Conservation (phyloP, 2,888 invertebrate genomes). For the Drepanosiphum platanoidis region DNA sequence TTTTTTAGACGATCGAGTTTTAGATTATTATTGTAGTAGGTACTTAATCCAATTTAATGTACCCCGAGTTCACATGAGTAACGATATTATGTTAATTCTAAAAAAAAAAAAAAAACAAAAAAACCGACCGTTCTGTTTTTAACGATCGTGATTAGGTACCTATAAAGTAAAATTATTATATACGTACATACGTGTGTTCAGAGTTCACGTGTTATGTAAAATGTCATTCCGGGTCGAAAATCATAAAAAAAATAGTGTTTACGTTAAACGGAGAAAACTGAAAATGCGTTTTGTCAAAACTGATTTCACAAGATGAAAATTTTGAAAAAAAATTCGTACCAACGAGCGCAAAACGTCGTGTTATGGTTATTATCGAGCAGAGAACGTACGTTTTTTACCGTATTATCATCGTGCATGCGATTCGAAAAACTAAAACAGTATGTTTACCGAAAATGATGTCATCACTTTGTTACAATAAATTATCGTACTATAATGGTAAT, state of each 20-base stretch:
- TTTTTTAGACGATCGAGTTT: background rate
- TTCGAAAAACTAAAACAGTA: conserved; percentile 7
- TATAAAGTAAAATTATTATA: no score
- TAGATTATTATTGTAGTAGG: background rate
- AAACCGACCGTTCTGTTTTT: no score
- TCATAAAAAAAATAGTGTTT: background rate
- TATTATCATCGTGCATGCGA: background rate
- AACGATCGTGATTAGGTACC: no score
- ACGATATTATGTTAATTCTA: background rate
- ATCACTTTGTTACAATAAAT: no score
- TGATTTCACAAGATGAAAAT: conserved; percentile 5
- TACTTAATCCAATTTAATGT: background rate
- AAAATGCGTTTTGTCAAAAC: background rate
- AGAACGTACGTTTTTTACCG: background rate
- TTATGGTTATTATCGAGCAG: background rate
- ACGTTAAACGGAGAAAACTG: conserved; percentile 5
- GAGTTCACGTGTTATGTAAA: background rate
- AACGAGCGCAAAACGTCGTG: background rate
- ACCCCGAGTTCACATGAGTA: background rate
- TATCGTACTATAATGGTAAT: no score
- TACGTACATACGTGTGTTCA: no score
- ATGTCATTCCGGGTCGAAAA: background rate
- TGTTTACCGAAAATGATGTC: background rate
- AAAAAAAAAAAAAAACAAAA: no score
- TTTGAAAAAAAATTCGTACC: conserved; percentile 1